Percentiles rank a stretch among this genome's conserved stretches.
These are phyloP conservation scores for Macheiramphus alcinus DNA, from an alignment of 2,113 vertebrate genomes.

Conservation along the genomic window DNA sequence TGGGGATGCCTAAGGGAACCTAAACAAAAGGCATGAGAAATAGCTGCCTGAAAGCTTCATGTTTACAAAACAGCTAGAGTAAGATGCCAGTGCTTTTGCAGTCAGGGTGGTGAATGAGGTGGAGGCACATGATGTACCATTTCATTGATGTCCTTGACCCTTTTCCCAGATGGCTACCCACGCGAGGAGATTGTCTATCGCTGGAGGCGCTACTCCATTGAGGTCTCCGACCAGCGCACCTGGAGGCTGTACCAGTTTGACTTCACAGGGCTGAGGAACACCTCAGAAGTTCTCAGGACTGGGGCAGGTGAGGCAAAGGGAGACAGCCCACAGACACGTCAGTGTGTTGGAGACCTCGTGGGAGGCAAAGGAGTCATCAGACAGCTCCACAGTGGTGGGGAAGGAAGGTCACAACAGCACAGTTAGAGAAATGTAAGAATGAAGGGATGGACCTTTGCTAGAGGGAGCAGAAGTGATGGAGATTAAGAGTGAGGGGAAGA, in stretches of 20 bases:
- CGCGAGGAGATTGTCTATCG: conserved; percentile 73
- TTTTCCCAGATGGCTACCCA: conserved; percentile 74
- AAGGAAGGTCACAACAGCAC: not conserved
- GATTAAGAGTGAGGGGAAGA: not conserved
- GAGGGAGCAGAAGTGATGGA: not conserved
- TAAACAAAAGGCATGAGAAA: not conserved
- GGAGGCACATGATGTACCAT: accelerated
- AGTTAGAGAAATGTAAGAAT: not conserved
- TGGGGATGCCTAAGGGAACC: not conserved
- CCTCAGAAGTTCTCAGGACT: conserved; percentile 68
- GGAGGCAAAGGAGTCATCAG: not conserved
- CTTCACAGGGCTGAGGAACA: conserved; percentile 76
- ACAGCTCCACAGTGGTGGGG: not conserved
- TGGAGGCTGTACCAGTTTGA: conserved; percentile 82
- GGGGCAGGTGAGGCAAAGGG: conserved; percentile 64
- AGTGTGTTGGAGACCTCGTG: not conserved
- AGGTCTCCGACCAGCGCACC: conserved; percentile 73
- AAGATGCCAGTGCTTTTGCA: not conserved
- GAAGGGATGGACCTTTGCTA: not conserved
- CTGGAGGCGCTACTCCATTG: conserved; percentile 75
- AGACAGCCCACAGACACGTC: not conserved
- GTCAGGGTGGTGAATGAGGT: not conserved
- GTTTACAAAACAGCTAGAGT: not conserved
- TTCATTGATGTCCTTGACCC: not conserved
- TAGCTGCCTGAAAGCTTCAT: not conserved